These are phyloP conservation scores for Gastrophryne carolinensis DNA, from an alignment of 2,797 vertebrate species.

Conservation along the genomic window DNA sequence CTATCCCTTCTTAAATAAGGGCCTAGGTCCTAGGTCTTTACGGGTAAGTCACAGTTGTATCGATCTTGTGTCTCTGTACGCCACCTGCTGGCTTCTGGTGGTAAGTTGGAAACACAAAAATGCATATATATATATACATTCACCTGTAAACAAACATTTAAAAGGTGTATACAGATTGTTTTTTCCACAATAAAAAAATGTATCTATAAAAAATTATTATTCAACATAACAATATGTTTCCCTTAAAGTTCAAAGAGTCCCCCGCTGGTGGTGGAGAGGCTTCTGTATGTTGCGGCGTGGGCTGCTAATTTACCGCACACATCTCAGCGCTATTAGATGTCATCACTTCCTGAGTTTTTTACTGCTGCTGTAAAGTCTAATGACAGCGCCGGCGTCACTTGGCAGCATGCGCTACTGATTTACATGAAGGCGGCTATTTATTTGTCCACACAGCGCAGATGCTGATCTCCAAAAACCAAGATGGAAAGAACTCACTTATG, in stretches of 20 bases:
- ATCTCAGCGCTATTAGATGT: not conserved
- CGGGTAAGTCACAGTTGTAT: too few species aligned
- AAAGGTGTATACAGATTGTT: too few species aligned
- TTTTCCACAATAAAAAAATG: too few species aligned
- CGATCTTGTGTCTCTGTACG: too few species aligned
- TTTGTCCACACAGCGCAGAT: slow-evolving; percentile 22
- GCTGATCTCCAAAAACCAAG: not conserved
- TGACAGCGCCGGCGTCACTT: not conserved
- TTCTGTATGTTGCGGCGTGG: not conserved
- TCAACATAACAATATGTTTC: too few species aligned
- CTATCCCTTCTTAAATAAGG: too few species aligned
- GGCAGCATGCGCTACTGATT: slow-evolving; percentile 8
- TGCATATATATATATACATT: too few species aligned
- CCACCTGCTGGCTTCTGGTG: too few species aligned
- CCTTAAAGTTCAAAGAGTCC: not conserved
- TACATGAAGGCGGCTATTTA: slow-evolving; percentile 23
- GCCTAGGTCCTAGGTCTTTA: too few species aligned
- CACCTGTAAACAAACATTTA: too few species aligned
- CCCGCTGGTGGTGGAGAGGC: not conserved
- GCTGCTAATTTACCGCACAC: not conserved
- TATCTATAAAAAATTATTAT: too few species aligned
- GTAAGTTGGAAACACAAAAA: too few species aligned
- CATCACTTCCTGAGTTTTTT: slow-evolving; percentile 3
- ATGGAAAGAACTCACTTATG: not conserved
- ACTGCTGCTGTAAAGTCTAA: not conserved